Conservation (phyloP, 1,140 invertebrate species). For the Anastatus disparis region DNA sequence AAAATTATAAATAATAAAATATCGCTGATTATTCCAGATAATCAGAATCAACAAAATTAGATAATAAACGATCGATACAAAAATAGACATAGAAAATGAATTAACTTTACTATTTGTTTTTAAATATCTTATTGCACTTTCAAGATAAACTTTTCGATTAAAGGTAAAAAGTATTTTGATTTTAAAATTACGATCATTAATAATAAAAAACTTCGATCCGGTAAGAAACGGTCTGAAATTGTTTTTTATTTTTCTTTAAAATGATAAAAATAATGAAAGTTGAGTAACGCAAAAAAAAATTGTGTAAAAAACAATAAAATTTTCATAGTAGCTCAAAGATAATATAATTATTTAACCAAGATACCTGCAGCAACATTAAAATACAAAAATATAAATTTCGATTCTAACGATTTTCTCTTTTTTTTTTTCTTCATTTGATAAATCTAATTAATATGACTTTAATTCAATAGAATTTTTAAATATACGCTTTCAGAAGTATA, state of each 20-base stretch:
- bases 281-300: neutral
- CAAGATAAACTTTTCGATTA: no score
- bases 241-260: neutral
- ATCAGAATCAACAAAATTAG: no score
- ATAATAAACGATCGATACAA: no score
- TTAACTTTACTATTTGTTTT: no score
- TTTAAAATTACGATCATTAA: neutral
- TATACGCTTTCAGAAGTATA: no score
- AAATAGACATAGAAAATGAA: no score
- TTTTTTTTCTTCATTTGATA: no score
- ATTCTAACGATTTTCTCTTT: neutral
- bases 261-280: neutral
- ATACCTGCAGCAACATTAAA: neutral
- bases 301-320: slow-evolving; percentile 3
- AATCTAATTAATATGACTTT: neutral
- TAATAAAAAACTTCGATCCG: neutral
- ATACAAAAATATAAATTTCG: neutral
- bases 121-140: no score
- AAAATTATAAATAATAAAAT: no score
- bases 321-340: neutral
- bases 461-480: no score
- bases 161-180: no score
- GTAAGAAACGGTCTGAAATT: neutral
- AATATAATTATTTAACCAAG: slow-evolving; percentile 6
- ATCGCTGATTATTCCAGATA: no score